Evolutionary conservation across 30 jellyfish, hydroid and myxozoan genomes (phyloP), one percentile per base, ranked within the genome.

Genomic region (Haliclystus octoradiatus): DNA sequence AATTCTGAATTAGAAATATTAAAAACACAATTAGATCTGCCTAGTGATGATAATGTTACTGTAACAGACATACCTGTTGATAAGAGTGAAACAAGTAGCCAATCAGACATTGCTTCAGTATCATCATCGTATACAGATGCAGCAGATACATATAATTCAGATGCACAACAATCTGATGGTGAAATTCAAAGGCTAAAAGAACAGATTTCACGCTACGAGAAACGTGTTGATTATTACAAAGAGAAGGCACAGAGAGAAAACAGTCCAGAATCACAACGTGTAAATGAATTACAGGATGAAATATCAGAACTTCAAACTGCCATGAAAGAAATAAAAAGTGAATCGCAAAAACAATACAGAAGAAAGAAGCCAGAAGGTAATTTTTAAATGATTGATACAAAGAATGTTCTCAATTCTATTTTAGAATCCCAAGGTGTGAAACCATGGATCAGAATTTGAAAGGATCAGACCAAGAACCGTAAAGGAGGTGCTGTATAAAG

Each of bases 151-250:
- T 65, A 15, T 31, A 2, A 14, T 5, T 47, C 28, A 1, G 71
- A 3, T 47, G 86, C 66, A 22, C 66, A 76, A 28, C 77, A 76
- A 50, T 52, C 87, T 14, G 28, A 63, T 13, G 68, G 74, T 32
- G 33, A 84, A 60, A 77, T 89, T 2, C 69, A 89, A 46, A 91
- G 72, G 28, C 70, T 89, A 29, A 88, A 89, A 52, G 94, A 72
- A 24, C 98, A 89, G 77, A 89, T 89, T n/a, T 35, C 60, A 33
- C 78, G 98, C 28, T 89, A 81, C 66, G 98, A 89, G 74, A 71
- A 92, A 62, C 66, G 98, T 33, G 80, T 89, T 49, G 95, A 82
- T 24, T 89, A 89, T 72, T 89, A 89, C 69, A 86, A 68, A 62
- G 78, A 77, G 35, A 89, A 89, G 51, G 88, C 95, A 35, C 87